phyloP scores from a whole-genome alignment of 2,113 vertebrate genomes.

The Azemiops feae region DNA sequence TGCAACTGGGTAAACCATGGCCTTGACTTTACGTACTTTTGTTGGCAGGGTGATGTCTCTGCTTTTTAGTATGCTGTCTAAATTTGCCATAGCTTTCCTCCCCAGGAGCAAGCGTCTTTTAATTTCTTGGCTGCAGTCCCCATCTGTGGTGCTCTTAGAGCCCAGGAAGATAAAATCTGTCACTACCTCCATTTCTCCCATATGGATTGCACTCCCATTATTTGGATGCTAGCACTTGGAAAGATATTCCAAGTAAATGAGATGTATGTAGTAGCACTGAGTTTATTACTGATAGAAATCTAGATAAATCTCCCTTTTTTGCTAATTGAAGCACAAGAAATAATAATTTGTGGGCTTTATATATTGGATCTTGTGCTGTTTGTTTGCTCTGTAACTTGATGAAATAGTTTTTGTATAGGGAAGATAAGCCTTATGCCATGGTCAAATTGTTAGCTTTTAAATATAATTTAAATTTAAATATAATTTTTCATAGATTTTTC shows the following conservation, averaged over 20 bases:
- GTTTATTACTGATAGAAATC: not conserved
- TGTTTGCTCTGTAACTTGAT: not conserved
- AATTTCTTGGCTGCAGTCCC: too few relatives aligned
- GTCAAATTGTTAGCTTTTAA: not conserved
- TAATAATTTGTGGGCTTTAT: not conserved
- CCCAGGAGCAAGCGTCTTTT: too few relatives aligned
- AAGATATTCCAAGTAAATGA: not conserved
- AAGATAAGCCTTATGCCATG: not conserved
- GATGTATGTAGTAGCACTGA: not conserved
- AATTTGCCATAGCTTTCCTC: too few relatives aligned
- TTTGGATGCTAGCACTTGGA: not conserved
- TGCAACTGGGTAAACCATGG: too few relatives aligned
- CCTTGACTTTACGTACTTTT: too few relatives aligned
- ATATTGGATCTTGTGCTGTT: not conserved
- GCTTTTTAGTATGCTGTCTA: too few relatives aligned
- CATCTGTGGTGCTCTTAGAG: too few relatives aligned
- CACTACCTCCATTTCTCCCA: too few relatives aligned
- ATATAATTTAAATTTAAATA: not conserved
- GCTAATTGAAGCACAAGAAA: not conserved
- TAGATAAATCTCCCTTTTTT: not conserved
- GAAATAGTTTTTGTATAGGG: not conserved
- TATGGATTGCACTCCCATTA: not conserved
- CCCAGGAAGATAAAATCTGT: too few relatives aligned
- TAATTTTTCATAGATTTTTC: not conserved
- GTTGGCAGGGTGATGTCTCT: too few relatives aligned